Evolutionary conservation across 1,140 invertebrate genomes (phyloP).

Genomic region (Heliconius congener): DNA sequence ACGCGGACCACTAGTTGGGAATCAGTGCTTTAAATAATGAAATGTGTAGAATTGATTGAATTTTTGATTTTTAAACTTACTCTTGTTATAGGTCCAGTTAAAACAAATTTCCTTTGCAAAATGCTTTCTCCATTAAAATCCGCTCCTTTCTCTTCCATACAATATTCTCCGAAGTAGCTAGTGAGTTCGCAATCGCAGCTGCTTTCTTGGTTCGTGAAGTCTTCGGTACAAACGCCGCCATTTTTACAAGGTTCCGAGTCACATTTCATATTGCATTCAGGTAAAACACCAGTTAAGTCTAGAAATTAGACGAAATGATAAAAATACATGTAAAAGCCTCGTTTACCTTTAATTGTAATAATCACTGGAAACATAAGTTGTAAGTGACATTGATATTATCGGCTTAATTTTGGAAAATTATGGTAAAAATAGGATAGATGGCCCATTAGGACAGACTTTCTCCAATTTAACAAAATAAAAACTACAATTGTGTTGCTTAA

Average conservation of each 20-base stretch:
- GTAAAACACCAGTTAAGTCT: constrained; percentile 86
- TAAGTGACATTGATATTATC: too few relatives aligned
- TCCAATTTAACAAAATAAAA: too few relatives aligned
- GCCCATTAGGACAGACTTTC: too few relatives aligned
- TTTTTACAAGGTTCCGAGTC: constrained; percentile 93
- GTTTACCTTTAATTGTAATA: too few relatives aligned
- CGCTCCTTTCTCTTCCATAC: constrained; percentile 90
- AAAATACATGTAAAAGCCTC: too few relatives aligned
- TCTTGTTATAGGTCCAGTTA: constrained; percentile 81
- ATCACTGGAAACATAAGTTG: too few relatives aligned
- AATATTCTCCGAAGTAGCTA: constrained; percentile 92
- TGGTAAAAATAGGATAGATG: too few relatives aligned
- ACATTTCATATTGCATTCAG: constrained; percentile 94
- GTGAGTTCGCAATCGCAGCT: constrained; percentile 94
- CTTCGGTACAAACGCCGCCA: constrained; percentile 92
- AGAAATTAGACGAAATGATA: neutral
- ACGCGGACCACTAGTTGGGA: too few relatives aligned
- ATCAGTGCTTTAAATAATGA: too few relatives aligned
- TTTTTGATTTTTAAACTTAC: neutral
- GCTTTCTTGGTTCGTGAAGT: constrained; percentile 91
- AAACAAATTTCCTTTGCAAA: constrained; percentile 87
- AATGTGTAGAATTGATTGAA: too few relatives aligned
- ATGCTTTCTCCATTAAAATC: constrained; percentile 93
- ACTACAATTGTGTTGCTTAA: too few relatives aligned
- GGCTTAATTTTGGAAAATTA: too few relatives aligned